Base-by-base conservation (phyloP, 2,888 invertebrate species). In the Stenolophus ochropezus region DNA sequence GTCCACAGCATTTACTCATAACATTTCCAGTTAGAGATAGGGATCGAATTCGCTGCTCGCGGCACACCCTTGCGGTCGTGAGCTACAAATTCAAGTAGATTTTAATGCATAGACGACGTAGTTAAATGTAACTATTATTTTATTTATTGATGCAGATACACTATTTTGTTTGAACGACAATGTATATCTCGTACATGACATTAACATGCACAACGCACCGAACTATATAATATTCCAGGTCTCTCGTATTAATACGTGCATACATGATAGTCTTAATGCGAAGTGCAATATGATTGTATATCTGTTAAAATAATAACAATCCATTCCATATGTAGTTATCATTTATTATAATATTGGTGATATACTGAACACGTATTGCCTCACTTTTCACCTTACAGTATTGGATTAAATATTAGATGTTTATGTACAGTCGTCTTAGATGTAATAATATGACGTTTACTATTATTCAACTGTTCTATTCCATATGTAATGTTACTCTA, bases 351-450 rank as follows among this genome's bases (percentile, higher is more conserved):
- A 79, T 80, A 80, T 80, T 80, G 80, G 80, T 80, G 80, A 80
- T 80, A 79, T 69, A 69, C 79, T 79, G 79, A 80, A 80, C 80
- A 80, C 71, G 58, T 80, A 80, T 73, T 80, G 80, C 80, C 80
- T 80, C 80, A 80, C 80, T 73, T 80, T 80, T 73, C 80, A 80
- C 80, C 80, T 80, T 56, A 73, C 77, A 76, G 76, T 76, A 76
- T 58, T 76, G 76, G 49, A 76, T 75, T 81, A 81, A 58, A 75
- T 81, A 81, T 81, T 81, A 81, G 81, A 65, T 81, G 81, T 81
- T 65, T 75, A 81, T 81, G 81, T 81, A 81, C 81, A 81, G 81
- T 81, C 61, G 81, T 81, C 61, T 81, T 81, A 81, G 75, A 65
- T 80, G 80, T 80, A 80, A 80, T 73, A 56, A 80, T 69, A 79